These are phyloP conservation scores for Helogale parvula DNA, from an alignment of 2,113 vertebrate species.

Conservation along the genomic window DNA sequence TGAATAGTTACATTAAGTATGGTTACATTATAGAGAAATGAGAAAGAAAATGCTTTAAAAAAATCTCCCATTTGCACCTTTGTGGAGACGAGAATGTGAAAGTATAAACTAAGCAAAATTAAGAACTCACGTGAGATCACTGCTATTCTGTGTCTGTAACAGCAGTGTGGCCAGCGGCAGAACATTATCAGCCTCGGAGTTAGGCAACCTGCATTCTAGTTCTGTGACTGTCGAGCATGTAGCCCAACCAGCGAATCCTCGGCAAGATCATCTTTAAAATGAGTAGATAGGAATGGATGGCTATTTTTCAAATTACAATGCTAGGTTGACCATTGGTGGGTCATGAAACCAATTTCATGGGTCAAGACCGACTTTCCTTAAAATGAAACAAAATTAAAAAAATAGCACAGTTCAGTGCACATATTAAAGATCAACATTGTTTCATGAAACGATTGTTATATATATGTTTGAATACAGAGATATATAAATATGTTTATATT, in stretches of 20 bases:
- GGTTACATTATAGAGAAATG: not conserved
- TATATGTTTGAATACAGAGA: not conserved
- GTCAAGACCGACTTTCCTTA: constrained; percentile 47
- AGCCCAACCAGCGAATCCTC: not conserved
- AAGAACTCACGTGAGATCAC: not conserved
- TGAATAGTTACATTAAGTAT: not conserved
- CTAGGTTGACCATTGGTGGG: not conserved
- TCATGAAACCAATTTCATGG: constrained; percentile 42
- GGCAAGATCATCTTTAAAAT: not conserved
- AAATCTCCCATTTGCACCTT: not conserved
- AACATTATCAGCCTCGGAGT: not conserved
- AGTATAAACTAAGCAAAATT: not conserved
- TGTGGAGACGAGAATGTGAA: not conserved
- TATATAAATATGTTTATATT: not conserved
- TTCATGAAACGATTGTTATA: not conserved
- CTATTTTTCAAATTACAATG: not conserved
- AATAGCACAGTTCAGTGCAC: not conserved
- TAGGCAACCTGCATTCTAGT: not conserved
- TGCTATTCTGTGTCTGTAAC: not conserved
- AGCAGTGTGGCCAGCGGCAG: not conserved
- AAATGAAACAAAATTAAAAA: not conserved
- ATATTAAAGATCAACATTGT: not conserved
- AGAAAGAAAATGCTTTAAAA: not conserved
- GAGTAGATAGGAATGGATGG: not conserved
- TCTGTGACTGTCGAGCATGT: not conserved